Evolutionary conservation across 2,113 vertebrate species (phyloP), one percentile per base, ranked within the genome.

Genomic region (Hystrix cristata): DNA sequence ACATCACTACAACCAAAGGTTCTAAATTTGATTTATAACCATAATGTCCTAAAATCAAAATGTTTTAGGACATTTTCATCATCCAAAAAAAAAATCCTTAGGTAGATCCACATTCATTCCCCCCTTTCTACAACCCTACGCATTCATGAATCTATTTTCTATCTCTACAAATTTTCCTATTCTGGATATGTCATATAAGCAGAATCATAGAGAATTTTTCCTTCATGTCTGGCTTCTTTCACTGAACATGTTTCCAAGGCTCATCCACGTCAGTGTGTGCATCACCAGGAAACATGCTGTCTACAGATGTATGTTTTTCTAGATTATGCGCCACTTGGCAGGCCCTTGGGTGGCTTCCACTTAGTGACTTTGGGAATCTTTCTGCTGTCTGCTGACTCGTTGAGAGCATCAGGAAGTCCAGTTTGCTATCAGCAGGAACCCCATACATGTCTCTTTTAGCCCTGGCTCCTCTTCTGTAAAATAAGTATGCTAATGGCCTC

Each of bases 1-100:
- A 38, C 23, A 25, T 60, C 46, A 29, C 5, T 14, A 3, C 12
- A 15, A 46, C 27, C 51, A 84, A 69, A 76, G 8, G n/a, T 74
- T 90, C 59, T 94, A 57, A 90, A 90, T 84, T 74, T 90, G 57
- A 83, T 72, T 74, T n/a, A 83, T 23, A 27, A 46, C 65, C 48
- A 25, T 46, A 74, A 62, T 21, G 34, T n/a, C 74, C 46, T 83
- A 62, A 53, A 62, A 74, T 69, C 16, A 69, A 48, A 60, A 57
- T 38, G 38, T 43, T 46, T 34, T 43, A 60, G 74, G 53, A 43
- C 14, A 46, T 71, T 83, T 64, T 67, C 27, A 16, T 80, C 7
- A 79, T 15, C 29, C 25, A 11, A 10, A 5, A 18, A 89, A 43
- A 7, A 72, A 43, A 78, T 51, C 23, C 43, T 55, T 14, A 12